Evolutionary conservation across 2,888 invertebrate genomes (phyloP).

Genomic region (Drosophila acutilabella): DNA sequence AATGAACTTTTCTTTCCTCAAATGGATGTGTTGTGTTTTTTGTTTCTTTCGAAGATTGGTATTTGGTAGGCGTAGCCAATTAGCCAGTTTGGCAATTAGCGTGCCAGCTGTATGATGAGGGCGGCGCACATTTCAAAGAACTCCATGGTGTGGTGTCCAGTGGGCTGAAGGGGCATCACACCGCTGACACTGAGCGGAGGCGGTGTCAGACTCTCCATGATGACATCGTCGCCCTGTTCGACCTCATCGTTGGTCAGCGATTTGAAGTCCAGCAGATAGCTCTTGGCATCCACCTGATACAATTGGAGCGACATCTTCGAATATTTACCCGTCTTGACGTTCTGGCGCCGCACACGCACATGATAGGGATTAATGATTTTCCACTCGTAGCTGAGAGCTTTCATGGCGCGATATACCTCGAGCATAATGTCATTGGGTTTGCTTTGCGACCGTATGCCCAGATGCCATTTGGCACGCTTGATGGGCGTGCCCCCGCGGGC

Average conservation of each 20-base stretch:
- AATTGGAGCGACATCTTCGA: slow-evolving; percentile 99
- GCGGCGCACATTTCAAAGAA: slow-evolving; percentile 99
- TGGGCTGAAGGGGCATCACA: slow-evolving; percentile 84
- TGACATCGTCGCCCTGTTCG: slow-evolving; percentile 86
- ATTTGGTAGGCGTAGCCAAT: slow-evolving; percentile 6
- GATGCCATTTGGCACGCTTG: slow-evolving; percentile 99
- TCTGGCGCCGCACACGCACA: slow-evolving; percentile 96
- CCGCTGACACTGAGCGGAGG: slow-evolving; percentile 77
- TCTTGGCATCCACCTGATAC: slow-evolving; percentile 99
- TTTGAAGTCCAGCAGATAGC: slow-evolving; percentile 98
- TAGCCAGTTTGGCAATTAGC: slow-evolving; percentile 88
- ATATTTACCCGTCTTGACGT: slow-evolving; percentile 92
- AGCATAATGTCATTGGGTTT: slow-evolving; percentile 99
- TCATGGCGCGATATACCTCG: slow-evolving; percentile 99
- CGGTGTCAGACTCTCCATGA: slow-evolving; percentile 85
- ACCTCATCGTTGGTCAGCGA: slow-evolving; percentile 93
- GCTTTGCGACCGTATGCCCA: slow-evolving; percentile 99
- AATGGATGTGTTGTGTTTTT: neutral
- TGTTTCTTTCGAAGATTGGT: neutral
- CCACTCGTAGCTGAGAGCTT: slow-evolving; percentile 99
- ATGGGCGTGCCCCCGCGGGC: slow-evolving; percentile 90
- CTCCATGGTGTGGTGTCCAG: slow-evolving; percentile 98
- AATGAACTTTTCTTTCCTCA: neutral
- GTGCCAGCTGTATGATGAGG: slow-evolving; percentile 98
- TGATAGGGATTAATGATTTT: slow-evolving; percentile 99